Percentiles rank a stretch among this genome's conserved stretches.
Conservation (phyloP, 1,140 invertebrate genomes). For the Leptinotarsa lineolata region DNA sequence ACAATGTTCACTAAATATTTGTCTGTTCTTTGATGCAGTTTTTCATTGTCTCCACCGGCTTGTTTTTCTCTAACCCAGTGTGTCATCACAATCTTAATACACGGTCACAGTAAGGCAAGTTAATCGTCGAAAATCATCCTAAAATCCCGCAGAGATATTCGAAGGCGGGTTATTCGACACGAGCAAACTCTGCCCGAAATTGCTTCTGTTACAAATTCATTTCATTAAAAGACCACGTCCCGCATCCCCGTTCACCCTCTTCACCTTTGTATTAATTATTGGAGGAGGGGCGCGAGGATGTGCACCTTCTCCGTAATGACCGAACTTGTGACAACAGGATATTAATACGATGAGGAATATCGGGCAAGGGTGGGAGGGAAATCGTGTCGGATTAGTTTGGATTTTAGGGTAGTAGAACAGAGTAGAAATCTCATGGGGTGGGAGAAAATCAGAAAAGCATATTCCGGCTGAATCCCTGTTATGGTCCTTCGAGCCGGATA, state of each 20-base stretch:
- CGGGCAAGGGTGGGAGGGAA: background rate
- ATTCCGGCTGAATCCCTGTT: too few relatives aligned
- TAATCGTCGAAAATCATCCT: background rate
- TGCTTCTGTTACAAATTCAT: slow-evolving; percentile 24
- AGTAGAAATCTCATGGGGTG: background rate
- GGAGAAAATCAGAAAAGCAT: too few relatives aligned
- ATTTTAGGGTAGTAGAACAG: background rate
- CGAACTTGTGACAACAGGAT: slow-evolving; percentile 12
- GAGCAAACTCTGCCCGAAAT: slow-evolving; percentile 1
- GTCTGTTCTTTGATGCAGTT: too few relatives aligned
- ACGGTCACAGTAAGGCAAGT: background rate
- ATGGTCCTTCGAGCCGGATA: too few relatives aligned
- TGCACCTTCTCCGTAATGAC: slow-evolving; percentile 11
- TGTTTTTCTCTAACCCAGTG: too few relatives aligned
- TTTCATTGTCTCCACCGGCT: too few relatives aligned
- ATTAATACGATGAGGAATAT: slow-evolving; percentile 16
- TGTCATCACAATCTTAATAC: too few relatives aligned
- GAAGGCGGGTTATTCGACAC: background rate
- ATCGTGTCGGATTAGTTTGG: background rate
- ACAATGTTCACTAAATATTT: too few relatives aligned
- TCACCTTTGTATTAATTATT: too few relatives aligned
- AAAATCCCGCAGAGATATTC: slow-evolving; percentile 1
- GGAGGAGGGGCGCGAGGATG: background rate
- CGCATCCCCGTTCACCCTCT: background rate
- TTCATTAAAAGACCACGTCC: slow-evolving; percentile 20